phyloP scores from a whole-genome alignment of 2,113 vertebrate genomes.

The Calyptomena viridis region DNA sequence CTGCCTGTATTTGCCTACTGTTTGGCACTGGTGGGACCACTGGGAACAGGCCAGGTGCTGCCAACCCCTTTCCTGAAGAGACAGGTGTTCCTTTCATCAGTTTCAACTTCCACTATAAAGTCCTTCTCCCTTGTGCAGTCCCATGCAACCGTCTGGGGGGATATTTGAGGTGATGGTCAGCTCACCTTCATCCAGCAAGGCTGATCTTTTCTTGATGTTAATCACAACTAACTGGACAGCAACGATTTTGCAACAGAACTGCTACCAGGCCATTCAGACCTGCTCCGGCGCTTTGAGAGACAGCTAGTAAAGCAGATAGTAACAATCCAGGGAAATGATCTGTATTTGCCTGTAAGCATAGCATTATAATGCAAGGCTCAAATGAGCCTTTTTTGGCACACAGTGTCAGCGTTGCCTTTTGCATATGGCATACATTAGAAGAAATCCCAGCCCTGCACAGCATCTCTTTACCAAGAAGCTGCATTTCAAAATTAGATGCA shows the following conservation, averaged over 20 bases:
- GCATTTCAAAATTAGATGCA: background rate
- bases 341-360: background rate
- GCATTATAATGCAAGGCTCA: background rate
- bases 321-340: background rate
- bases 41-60: background rate
- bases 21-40: background rate
- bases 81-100: fast-evolving
- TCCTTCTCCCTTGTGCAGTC: background rate
- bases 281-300: background rate
- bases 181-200: background rate
- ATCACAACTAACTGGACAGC: background rate
- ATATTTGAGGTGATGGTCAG: background rate
- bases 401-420: background rate
- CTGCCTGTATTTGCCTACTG: background rate
- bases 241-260: background rate
- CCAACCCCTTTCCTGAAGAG: background rate
- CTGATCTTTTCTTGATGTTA: background rate
- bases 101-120: background rate
- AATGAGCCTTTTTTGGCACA: background rate
- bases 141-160: fast-evolving
- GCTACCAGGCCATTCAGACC: background rate
- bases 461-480: background rate
- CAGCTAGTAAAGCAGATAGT: conserved; percentile 18
- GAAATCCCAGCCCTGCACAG: background rate
- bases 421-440: background rate